Base-by-base conservation (phyloP, 1,140 invertebrate species). In the Drosophila cardini region DNA sequence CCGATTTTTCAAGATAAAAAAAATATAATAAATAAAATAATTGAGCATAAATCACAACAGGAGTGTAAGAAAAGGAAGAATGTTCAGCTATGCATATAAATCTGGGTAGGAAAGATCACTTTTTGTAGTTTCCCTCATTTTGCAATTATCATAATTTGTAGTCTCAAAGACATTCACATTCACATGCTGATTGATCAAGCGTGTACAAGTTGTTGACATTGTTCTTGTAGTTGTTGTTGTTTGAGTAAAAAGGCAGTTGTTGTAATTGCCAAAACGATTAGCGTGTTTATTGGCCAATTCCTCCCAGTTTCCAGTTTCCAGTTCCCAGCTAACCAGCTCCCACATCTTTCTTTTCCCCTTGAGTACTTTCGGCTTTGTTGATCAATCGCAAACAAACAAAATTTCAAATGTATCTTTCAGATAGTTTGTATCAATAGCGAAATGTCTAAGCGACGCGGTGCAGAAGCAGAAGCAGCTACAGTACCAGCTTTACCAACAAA, bases 381-480 rank as follows among this genome's bases (percentile, higher is more conserved):
- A 74, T 80, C 76, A 83, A 89, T 62, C 57, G 69, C 80, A 87
- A 86, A 86, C 72, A 86, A 63, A 80, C 1, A 68, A 68, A 61
- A 55, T 83, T 78, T 71, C 79, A 76, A 62, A 78, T 86, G 43
- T 87, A 83, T 87, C 65, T 87, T 87, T 87, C 83, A 87, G 83
- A 89, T 87, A 89, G 84, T 87, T 87, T 87, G 69, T 89, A 89
- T 87, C 83, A 83, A 77, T 89, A 77, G 84, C 63, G 72, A 83
- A 79, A 83, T 87, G 26, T 61, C 72, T 26, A 89, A 87, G 57
- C 69, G 83, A 40, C 84, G 69, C 18, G 81, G 76, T 50, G 69
- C 76, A 50, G 26, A 53, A n/a, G 30, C 50, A 53, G 78, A 68
- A 50, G 72, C 72, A 21, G 77, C 63, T 16, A 40, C 67, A 46